Evolutionary conservation across 2,113 vertebrate genomes (phyloP).

Genomic region (Hydropotes inermis): DNA sequence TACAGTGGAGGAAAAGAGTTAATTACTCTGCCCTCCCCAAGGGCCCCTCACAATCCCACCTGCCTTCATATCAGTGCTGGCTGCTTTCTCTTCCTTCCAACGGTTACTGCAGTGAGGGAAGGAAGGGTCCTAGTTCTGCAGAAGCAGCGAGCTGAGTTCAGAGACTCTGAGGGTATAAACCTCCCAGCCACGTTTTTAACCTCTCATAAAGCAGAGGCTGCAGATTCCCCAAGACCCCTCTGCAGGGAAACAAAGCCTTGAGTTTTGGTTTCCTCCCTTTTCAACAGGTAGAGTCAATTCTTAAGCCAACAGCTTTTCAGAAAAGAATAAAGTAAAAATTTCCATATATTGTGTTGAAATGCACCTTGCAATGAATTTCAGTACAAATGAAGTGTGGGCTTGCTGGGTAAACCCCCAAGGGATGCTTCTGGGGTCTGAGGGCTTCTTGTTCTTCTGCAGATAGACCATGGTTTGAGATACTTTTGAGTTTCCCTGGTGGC

Average conservation of each 20-base stretch:
- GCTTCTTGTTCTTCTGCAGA: conserved; percentile 69
- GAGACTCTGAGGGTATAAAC: background rate
- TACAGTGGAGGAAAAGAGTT: conserved; percentile 55
- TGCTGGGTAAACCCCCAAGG: conserved; percentile 66
- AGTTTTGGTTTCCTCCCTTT: background rate
- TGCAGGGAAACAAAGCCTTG: background rate
- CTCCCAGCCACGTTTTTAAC: background rate
- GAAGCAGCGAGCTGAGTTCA: conserved; percentile 4
- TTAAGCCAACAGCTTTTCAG: background rate
- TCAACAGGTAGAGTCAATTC: background rate
- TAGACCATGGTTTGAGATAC: conserved; percentile 47
- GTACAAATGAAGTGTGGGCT: conserved; percentile 58
- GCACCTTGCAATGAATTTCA: conserved; percentile 65
- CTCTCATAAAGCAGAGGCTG: background rate
- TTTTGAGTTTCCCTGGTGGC: conserved; percentile 48
- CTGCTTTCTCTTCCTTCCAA: conserved; percentile 53
- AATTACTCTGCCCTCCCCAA: conserved; percentile 57
- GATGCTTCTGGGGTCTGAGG: conserved; percentile 56
- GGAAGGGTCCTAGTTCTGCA: background rate
- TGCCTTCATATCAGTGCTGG: conserved; percentile 45
- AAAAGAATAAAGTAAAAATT: conserved; percentile 34
- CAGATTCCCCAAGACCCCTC: background rate
- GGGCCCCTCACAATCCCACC: conserved; percentile 42
- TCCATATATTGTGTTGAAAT: conserved; percentile 44
- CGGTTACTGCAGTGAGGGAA: background rate